phyloP scores from a whole-genome alignment of 2,113 vertebrate genomes.

The Gila orcuttii region DNA sequence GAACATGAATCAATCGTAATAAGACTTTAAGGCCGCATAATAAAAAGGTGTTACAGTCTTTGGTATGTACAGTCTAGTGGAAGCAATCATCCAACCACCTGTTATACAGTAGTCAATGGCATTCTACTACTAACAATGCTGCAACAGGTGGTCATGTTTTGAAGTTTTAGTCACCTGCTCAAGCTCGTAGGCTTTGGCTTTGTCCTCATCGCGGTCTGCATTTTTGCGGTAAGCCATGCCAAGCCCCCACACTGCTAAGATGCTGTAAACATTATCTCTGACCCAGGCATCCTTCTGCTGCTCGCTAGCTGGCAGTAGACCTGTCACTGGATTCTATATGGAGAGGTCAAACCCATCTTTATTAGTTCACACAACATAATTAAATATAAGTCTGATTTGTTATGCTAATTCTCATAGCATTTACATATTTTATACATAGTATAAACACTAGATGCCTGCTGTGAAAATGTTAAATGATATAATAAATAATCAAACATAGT shows the following conservation, averaged over 20 bases:
- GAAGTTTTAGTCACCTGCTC: conserved; percentile 84
- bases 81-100: not conserved
- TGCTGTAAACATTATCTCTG: conserved; percentile 94
- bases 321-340: conserved; percentile 90
- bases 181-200: conserved; percentile 96
- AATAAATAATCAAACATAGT: not conserved
- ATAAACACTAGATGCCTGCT: not conserved
- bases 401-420: conserved; percentile 36
- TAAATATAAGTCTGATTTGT: not conserved
- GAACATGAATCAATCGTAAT: no score
- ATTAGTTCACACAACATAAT: not conserved
- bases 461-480: not conserved
- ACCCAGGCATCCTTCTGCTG: conserved; percentile 97
- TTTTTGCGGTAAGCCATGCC: conserved; percentile 99
- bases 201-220: conserved; percentile 95
- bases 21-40: no score
- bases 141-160: not conserved
- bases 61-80: not conserved
- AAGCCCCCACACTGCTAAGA: conserved; percentile 94
- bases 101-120: not conserved
- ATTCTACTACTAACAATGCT: not conserved
- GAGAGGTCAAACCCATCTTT: not conserved
- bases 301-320: conserved; percentile 86
- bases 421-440: not conserved
- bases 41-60: not conserved